Evolutionary conservation across 2,113 vertebrate species (phyloP).

Genomic region (Phalacrocorax carbo): DNA sequence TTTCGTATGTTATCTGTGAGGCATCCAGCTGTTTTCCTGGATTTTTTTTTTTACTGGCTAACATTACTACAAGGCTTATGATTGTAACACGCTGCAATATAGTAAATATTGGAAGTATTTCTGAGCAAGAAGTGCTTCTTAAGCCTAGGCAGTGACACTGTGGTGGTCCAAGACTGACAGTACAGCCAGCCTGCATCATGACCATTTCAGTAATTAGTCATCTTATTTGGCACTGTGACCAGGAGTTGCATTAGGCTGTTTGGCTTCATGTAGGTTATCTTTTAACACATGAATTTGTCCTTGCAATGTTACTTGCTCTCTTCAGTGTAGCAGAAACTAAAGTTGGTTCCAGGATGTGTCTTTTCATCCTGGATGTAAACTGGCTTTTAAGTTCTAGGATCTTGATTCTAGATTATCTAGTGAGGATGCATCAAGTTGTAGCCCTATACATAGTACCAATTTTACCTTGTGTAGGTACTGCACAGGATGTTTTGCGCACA

Average conservation of each 20-base stretch:
- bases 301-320: background rate
- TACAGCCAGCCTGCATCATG: background rate
- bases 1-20: background rate
- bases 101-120: background rate
- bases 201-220: background rate
- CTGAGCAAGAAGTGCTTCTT: background rate
- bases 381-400: background rate
- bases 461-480: no score
- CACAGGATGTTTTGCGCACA: no score
- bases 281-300: background rate
- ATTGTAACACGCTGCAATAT: accelerated
- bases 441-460: no score
- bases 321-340: background rate
- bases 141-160: background rate
- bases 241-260: background rate
- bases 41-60: background rate
- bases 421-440: no score
- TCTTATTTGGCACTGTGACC: background rate
- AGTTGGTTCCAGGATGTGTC: background rate
- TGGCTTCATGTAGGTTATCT: background rate
- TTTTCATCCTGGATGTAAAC: background rate
- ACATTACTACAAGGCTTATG: background rate
- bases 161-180: background rate
- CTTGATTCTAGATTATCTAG: background rate
- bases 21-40: background rate